Conservation (phyloP, 1,140 invertebrate species). For the Brachionus manjavacas region DNA sequence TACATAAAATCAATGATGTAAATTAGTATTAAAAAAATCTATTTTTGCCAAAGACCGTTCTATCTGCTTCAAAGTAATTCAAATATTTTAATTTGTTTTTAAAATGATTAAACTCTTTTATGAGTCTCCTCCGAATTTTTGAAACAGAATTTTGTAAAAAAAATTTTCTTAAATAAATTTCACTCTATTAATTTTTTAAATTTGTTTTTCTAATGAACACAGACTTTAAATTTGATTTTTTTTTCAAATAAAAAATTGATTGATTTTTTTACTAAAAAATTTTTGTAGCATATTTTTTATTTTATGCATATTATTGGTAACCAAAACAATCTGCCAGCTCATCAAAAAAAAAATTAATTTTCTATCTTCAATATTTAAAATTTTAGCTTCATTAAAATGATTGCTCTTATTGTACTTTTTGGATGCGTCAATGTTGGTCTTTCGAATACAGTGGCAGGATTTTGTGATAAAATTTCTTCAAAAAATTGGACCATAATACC, state of each 20-base stretch:
- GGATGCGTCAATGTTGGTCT: not conserved
- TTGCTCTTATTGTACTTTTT: not conserved
- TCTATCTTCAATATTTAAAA: not conserved
- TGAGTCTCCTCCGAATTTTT: not conserved
- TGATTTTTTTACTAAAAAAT: not conserved
- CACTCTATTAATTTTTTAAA: not conserved
- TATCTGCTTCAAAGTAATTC: not conserved
- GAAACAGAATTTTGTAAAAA: not conserved
- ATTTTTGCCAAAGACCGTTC: not conserved
- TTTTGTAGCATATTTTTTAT: not conserved
- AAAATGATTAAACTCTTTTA: not conserved
- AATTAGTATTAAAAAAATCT: conserved; percentile 10
- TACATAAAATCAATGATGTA: conserved; percentile 5
- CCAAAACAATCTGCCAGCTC: not conserved
- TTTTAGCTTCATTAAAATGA: not conserved
- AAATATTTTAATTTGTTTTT: not conserved
- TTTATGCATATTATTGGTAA: not conserved
- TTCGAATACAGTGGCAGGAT: not conserved
- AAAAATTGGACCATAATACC: not conserved
- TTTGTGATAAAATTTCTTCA: not conserved
- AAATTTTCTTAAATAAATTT: not conserved
- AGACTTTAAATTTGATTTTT: not conserved
- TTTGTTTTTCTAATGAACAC: not conserved
- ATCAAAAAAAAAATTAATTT: not conserved
- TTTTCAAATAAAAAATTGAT: not conserved